Evolutionary conservation across 2,888 invertebrate species (phyloP).

Genomic region (Conomelus anceps): DNA sequence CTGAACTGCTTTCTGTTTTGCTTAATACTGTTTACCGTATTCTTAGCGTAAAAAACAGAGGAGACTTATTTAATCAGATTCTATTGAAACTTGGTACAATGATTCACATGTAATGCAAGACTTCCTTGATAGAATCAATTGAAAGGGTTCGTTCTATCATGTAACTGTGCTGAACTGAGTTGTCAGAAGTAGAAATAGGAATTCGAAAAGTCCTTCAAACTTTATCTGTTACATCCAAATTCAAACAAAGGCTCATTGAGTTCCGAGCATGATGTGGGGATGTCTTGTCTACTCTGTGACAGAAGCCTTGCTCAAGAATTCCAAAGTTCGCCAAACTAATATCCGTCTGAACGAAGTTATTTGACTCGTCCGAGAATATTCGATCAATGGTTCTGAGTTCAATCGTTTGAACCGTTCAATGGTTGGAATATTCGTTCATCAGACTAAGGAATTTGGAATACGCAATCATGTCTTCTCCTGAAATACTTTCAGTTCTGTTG

Average conservation of each 20-base stretch:
- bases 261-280: not conserved
- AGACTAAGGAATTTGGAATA: too few relatives aligned
- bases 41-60: too few relatives aligned
- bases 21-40: too few relatives aligned
- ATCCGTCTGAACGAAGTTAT: not conserved
- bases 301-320: not conserved
- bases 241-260: not conserved
- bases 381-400: too few relatives aligned
- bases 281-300: not conserved
- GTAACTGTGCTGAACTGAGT: not conserved
- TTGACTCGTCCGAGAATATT: not conserved
- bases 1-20: too few relatives aligned
- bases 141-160: not conserved
- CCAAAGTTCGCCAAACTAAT: not conserved
- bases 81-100: too few relatives aligned
- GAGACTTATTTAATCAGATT: too few relatives aligned
- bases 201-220: not conserved
- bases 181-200: not conserved
- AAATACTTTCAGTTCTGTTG: too few relatives aligned
- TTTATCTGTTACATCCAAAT: not conserved
- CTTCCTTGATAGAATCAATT: not conserved
- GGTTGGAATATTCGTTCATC: too few relatives aligned
- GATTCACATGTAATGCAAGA: too few relatives aligned
- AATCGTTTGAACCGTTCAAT: too few relatives aligned
- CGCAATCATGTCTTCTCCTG: too few relatives aligned